Percentiles rank a stretch among this genome's conserved stretches.
These are phyloP conservation scores for Fratercula arctica DNA, from an alignment of 2,797 vertebrate genomes.

Conservation along the genomic window DNA sequence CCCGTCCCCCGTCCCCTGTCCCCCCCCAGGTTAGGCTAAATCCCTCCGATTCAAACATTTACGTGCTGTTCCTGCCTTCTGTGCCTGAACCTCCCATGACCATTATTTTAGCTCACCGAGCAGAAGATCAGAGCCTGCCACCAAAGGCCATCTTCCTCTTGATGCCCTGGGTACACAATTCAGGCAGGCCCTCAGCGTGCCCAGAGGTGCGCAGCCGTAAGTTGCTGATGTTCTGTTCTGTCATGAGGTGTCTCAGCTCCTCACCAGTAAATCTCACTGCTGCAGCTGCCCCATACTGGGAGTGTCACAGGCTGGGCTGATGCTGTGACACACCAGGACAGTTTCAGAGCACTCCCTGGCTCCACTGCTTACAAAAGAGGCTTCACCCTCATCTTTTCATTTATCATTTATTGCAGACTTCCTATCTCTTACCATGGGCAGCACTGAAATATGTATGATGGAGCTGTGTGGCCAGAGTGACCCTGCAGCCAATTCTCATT, in stretches of 20 bases:
- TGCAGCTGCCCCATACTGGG: background rate
- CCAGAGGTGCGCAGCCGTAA: background rate
- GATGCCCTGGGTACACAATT: too few species aligned
- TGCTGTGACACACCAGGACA: background rate
- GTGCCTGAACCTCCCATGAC: background rate
- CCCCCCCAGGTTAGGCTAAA: background rate
- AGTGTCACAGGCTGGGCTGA: background rate
- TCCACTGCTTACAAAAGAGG: background rate
- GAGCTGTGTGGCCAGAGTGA: background rate
- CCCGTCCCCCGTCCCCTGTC: too few species aligned
- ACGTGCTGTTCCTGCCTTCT: background rate
- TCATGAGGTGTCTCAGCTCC: background rate
- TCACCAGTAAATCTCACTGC: background rate
- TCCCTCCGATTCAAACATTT: background rate
- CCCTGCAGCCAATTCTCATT: background rate
- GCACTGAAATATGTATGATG: rapidly evolving
- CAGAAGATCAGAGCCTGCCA: background rate
- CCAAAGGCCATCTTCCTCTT: background rate
- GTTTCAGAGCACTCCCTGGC: background rate
- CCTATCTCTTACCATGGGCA: background rate
- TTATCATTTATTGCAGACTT: background rate
- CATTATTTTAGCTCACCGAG: background rate
- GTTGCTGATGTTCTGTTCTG: background rate
- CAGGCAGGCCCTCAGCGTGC: background rate
- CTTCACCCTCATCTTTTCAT: background rate